Base-by-base conservation (phyloP, 2,797 vertebrate species). In the Tapera naevia region DNA sequence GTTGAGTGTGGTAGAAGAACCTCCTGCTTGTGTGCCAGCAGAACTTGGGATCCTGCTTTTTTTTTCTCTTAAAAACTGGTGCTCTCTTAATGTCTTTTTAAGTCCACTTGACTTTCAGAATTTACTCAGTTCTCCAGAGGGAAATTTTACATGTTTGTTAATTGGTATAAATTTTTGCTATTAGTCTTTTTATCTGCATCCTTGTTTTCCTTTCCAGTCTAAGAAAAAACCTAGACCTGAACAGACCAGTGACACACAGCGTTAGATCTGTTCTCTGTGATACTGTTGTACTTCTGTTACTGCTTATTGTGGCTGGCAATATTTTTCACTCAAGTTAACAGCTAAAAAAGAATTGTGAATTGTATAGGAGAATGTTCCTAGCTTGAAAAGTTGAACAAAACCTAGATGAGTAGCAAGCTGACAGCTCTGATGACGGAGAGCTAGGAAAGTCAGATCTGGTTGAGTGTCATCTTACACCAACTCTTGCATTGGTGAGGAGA, bases 391-490 rank as follows among this genome's bases (percentile, higher is more conserved):
- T 50, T 39, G 87, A 54, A 43, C 24, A 2, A 51, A 75, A 18
- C 75, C 17, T 94, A 93, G 67, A 33, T 70, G 71, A 80, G 32
- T 87, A 72, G 71, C 51, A 33, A 76, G 78, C 10, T 75, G 84
- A 51, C 69, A 82, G 58, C 80, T 90, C 60, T 4, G 91, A 83
- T 93, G 80, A 67, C 5, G 32, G 54, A 86, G 69, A 92, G 69
- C 82, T 78, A 37, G 10, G 86, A 78, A 92, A 46, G 65, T 74
- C 92, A 80, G 83, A 67, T 46, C 56, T 82, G 67, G 64, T 22
- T 35, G 45, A 80, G 58, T 53, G 58, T 51, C 72, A 58, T 11
- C 54, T 73, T 23, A 6, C 22, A 10, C 32, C 41, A 5, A 7
- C 65, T 51, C 67, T 12, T 83, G 82, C 81, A 10, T 5, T 74